Evolutionary conservation across 2,113 vertebrate genomes (phyloP).

Genomic region (Lutjanus erythropterus): DNA sequence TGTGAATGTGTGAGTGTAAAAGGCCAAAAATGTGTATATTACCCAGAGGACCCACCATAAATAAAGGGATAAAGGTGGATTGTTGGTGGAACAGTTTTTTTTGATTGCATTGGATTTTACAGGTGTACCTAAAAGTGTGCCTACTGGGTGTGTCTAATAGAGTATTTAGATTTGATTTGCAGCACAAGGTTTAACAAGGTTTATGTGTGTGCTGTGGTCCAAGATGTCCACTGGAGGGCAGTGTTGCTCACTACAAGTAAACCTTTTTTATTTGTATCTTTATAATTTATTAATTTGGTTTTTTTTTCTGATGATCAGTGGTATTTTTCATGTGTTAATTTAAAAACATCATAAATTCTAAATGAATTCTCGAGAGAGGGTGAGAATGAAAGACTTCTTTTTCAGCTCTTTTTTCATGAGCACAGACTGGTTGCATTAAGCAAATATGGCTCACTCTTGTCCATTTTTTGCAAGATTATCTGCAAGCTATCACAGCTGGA

Average conservation of each 20-base stretch:
- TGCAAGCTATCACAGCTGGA: constrained; percentile 55
- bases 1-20: no score
- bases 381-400: background rate
- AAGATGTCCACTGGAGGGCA: constrained; percentile 60
- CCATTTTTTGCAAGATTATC: constrained; percentile 56
- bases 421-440: constrained; percentile 26
- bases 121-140: no score
- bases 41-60: no score
- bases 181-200: background rate
- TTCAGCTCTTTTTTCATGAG: background rate
- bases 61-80: no score
- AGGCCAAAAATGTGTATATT: no score
- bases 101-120: no score
- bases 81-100: no score
- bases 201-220: background rate
- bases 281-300: background rate
- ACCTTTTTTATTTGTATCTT: background rate
- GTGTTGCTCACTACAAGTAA: constrained; percentile 50
- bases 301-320: background rate
- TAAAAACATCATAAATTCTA: constrained; percentile 2
- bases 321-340: background rate
- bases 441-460: constrained; percentile 46
- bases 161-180: background rate
- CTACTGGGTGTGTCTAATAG: no score
- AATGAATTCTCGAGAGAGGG: background rate